Evolutionary conservation across 2,797 vertebrate species (phyloP).

Genomic region (Xenentodon cancila): DNA sequence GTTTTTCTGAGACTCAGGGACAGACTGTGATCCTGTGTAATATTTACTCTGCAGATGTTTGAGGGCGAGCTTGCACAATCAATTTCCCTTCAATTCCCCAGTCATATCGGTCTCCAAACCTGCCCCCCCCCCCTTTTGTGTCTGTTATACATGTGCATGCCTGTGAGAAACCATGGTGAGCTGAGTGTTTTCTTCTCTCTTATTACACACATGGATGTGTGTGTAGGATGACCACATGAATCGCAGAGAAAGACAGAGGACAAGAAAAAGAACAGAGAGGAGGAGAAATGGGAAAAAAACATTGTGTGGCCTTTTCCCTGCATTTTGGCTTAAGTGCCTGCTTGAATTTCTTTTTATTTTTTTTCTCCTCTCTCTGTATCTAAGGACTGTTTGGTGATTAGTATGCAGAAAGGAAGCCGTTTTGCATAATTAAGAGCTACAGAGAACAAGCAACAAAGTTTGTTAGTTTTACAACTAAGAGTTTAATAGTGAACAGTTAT

Average conservation of each 20-base stretch:
- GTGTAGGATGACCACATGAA: slow-evolving; percentile 60
- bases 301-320: slow-evolving; percentile 52
- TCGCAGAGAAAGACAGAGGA: slow-evolving; percentile 34
- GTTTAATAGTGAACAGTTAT: slow-evolving; percentile 87
- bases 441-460: slow-evolving; percentile 87
- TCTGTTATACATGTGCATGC: slow-evolving; percentile 72
- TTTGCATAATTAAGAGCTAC: slow-evolving; percentile 82
- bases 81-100: slow-evolving; percentile 76
- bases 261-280: slow-evolving; percentile 30
- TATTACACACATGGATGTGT: slow-evolving; percentile 65
- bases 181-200: slow-evolving; percentile 68
- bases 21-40: slow-evolving; percentile 46
- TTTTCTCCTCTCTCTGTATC: slow-evolving; percentile 17
- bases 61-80: slow-evolving; percentile 75
- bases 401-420: slow-evolving; percentile 82
- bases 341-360: neutral
- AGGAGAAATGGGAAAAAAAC: slow-evolving; percentile 48
- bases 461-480: slow-evolving; percentile 84
- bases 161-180: slow-evolving; percentile 76
- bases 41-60: slow-evolving; percentile 79
- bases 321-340: slow-evolving; percentile 46
- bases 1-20: slow-evolving; percentile 45
- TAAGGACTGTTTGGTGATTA: slow-evolving; percentile 77
- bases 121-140: slow-evolving; percentile 20
- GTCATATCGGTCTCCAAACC: slow-evolving; percentile 53